phyloP scores from a whole-genome alignment of 2,113 vertebrate species.

The Melospiza melodia region DNA sequence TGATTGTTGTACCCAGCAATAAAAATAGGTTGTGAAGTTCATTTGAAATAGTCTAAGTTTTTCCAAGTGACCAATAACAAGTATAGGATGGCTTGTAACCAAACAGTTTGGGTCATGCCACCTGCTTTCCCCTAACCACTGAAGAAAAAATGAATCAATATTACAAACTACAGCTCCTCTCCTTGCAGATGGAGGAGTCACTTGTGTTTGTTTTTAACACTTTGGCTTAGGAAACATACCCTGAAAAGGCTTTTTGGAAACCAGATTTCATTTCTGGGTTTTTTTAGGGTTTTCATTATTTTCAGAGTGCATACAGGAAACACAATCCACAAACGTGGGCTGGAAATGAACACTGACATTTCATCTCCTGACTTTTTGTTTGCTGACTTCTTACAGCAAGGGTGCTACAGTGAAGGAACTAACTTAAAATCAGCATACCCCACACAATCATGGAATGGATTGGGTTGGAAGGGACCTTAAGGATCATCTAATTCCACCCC shows the following conservation, averaged over 20 bases:
- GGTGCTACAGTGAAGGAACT: neutral
- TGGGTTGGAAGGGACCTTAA: neutral
- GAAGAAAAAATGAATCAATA: neutral
- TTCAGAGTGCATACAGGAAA: neutral
- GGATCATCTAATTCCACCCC: neutral
- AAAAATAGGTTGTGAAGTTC: constrained; percentile 26
- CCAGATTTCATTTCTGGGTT: neutral
- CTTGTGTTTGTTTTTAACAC: neutral
- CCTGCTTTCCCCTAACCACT: neutral
- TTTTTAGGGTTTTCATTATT: neutral
- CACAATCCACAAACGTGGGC: neutral
- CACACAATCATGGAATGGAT: neutral
- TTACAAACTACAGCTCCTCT: neutral
- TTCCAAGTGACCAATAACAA: neutral
- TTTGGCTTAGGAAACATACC: neutral
- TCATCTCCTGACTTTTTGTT: neutral
- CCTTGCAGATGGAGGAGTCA: neutral
- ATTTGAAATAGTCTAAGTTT: constrained; percentile 16
- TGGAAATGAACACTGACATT: neutral
- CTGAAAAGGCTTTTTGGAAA: neutral
- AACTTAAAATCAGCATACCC: neutral
- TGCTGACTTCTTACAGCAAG: neutral
- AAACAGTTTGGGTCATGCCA: neutral
- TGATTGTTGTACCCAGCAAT: constrained; percentile 7
- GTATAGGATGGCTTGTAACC: neutral